Evolutionary conservation across 2,113 vertebrate genomes (phyloP).

Genomic region (Phaethornis superciliosus): DNA sequence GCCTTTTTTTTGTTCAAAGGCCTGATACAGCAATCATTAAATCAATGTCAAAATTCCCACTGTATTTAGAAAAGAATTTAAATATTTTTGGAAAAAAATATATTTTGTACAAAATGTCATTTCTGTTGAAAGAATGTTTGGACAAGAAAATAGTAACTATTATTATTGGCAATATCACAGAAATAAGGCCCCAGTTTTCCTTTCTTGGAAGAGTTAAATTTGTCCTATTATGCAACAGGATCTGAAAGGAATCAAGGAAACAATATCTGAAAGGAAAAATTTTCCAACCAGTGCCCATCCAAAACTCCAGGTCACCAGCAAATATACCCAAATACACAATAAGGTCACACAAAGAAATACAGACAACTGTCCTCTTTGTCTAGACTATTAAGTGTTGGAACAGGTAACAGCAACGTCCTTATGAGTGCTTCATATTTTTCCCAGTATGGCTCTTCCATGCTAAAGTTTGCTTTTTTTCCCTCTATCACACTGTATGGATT

Average conservation of each 20-base stretch:
- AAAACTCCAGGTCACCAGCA: constrained; percentile 61
- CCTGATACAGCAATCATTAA: neutral
- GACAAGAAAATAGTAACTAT: constrained; percentile 10
- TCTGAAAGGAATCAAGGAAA: neutral
- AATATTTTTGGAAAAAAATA: constrained; percentile 24
- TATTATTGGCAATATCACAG: constrained; percentile 44
- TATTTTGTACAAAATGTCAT: constrained; percentile 29
- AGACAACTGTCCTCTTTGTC: constrained; percentile 40
- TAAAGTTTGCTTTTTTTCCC: neutral
- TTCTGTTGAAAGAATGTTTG: constrained; percentile 25
- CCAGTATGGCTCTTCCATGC: neutral
- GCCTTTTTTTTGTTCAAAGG: neutral
- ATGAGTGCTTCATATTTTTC: constrained; percentile 24
- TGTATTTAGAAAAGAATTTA: constrained; percentile 31
- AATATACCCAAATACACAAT: constrained; percentile 49
- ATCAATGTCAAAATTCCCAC: constrained; percentile 27
- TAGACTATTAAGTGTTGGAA: constrained; percentile 54
- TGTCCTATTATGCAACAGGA: constrained; percentile 50
- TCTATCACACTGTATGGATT: neutral
- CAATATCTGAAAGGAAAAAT: constrained; percentile 42
- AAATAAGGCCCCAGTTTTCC: constrained; percentile 1
- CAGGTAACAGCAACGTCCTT: constrained; percentile 48
- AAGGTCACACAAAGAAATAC: constrained; percentile 37
- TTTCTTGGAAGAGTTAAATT: constrained; percentile 66
- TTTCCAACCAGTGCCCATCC: constrained; percentile 53